These are phyloP conservation scores for Pao palembangensis DNA, from an alignment of 2,113 vertebrate species.

Conservation along the genomic window DNA sequence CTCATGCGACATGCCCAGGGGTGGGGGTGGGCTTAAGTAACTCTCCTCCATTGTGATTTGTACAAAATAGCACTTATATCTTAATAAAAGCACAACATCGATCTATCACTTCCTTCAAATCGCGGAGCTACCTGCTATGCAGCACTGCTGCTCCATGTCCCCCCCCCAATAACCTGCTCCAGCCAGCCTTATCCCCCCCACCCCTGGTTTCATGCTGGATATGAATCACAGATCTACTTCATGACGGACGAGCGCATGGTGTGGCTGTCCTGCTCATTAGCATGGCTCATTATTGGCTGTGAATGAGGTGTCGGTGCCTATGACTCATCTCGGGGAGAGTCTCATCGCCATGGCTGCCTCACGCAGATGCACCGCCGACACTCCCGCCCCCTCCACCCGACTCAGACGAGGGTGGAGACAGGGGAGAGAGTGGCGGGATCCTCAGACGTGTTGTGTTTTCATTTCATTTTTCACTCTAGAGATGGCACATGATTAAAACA, in stretches of 20 bases:
- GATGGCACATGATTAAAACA: slow-evolving; percentile 57
- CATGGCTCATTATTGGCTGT: slow-evolving; percentile 76
- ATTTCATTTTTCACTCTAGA: slow-evolving; percentile 48
- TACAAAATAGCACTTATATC: not conserved
- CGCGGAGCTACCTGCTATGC: not conserved
- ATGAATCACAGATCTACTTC: slow-evolving; percentile 57
- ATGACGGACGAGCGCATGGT: slow-evolving; percentile 58
- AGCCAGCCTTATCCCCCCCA: slow-evolving; percentile 38
- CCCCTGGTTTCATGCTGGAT: slow-evolving; percentile 40
- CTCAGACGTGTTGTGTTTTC: slow-evolving; percentile 33
- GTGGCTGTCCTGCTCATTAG: slow-evolving; percentile 73
- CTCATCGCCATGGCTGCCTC: slow-evolving; percentile 56
- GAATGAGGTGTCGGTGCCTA: slow-evolving; percentile 74
- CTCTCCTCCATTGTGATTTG: not conserved
- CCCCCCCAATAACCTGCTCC: not conserved
- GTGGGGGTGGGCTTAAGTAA: no score
- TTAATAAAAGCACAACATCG: not conserved
- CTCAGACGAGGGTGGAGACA: slow-evolving; percentile 2
- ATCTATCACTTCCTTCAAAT: slow-evolving; percentile 3
- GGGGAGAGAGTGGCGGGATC: slow-evolving; percentile 21
- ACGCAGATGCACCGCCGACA: not conserved
- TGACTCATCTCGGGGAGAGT: slow-evolving; percentile 72
- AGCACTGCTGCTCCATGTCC: not conserved
- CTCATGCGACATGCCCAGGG: no score
- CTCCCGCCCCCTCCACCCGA: not conserved